A percentile compares a stretch with the other conserved stretches of the same genome.
Conservation (phyloP, 2,888 invertebrate species). For the Timema podura region DNA sequence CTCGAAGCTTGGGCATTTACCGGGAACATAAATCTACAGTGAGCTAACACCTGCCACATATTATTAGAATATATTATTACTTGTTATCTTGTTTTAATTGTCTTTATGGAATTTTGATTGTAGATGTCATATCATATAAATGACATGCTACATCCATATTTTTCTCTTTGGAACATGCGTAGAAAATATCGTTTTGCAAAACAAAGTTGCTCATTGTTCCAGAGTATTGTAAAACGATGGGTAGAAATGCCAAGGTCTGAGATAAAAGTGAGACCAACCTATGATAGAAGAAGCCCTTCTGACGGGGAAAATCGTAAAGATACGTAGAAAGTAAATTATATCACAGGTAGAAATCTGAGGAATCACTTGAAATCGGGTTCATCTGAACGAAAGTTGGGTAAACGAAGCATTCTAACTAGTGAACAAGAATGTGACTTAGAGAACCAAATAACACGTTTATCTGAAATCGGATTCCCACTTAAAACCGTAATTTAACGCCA, state of each 20-base stretch:
- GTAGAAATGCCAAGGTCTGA: constrained; percentile 5
- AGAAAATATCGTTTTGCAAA: neutral
- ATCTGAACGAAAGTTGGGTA: constrained; percentile 3
- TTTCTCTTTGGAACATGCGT: neutral
- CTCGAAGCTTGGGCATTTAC: too few species aligned
- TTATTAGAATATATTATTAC: too few species aligned
- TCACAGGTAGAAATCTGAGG: neutral
- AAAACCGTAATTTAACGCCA: neutral
- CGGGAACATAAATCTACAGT: too few species aligned
- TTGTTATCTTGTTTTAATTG: too few species aligned
- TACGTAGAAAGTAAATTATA: neutral
- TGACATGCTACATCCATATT: too few species aligned
- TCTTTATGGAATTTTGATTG: too few species aligned
- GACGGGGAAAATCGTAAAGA: neutral
- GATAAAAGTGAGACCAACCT: neutral
- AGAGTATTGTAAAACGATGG: neutral
- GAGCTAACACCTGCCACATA: too few species aligned
- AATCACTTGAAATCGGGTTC: constrained; percentile 7
- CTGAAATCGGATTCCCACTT: neutral
- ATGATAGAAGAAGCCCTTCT: neutral
- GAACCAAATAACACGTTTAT: neutral
- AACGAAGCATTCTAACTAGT: constrained; percentile 7
- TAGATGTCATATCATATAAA: too few species aligned
- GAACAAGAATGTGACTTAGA: constrained; percentile 7
- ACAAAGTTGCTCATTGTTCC: neutral